Percentiles rank a stretch among this genome's conserved stretches.
These are phyloP conservation scores for Cephalopterus ornatus DNA, from an alignment of 2,113 vertebrate genomes.

Conservation along the genomic window DNA sequence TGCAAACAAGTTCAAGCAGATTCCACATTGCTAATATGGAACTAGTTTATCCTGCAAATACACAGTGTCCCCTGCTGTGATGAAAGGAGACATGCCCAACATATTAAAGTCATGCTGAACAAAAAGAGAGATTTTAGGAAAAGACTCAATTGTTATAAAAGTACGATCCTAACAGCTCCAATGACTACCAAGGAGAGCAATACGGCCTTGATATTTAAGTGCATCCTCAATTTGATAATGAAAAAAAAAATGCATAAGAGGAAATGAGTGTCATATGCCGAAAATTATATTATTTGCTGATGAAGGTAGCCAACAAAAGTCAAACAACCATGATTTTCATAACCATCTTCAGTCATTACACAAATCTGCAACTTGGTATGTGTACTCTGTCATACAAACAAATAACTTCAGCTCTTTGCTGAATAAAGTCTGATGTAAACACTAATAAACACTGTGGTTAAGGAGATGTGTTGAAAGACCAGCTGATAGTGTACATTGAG, in stretches of 20 bases:
- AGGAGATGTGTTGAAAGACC: neutral
- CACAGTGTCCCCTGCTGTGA: conserved; percentile 51
- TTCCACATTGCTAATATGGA: conserved; percentile 18
- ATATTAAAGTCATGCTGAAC: neutral
- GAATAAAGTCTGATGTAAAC: neutral
- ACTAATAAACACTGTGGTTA: neutral
- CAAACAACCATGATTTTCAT: neutral
- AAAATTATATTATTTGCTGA: neutral
- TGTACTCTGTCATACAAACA: neutral
- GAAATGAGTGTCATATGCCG: neutral
- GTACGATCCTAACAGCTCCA: neutral
- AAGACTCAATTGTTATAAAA: neutral
- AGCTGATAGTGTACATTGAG: neutral
- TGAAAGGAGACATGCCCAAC: conserved; percentile 26
- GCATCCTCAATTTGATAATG: neutral
- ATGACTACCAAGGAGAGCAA: neutral
- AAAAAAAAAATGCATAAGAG: neutral
- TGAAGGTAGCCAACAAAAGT: neutral
- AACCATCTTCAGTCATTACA: neutral
- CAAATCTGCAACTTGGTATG: neutral
- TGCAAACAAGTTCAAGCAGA: conserved; percentile 14
- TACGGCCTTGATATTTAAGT: neutral
- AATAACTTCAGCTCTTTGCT: neutral
- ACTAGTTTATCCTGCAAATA: conserved; percentile 37
- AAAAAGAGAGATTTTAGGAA: conserved; percentile 26